Evolutionary conservation across 2,797 vertebrate genomes (phyloP).

Genomic region (Morus bassanus): DNA sequence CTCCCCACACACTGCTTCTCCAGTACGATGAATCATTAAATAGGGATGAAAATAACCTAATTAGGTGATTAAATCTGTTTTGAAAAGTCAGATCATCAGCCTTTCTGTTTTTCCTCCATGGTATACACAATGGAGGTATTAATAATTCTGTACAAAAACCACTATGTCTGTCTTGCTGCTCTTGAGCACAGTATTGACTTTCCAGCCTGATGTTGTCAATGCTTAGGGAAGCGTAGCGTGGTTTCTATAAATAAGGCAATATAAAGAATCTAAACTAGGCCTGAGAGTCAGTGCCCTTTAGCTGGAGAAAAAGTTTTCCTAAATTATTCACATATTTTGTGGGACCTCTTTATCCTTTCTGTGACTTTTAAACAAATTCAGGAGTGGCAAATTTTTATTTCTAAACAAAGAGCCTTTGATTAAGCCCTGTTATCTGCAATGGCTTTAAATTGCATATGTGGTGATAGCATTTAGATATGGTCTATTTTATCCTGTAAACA

Average conservation of each 20-base stretch:
- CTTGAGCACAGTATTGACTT: not conserved
- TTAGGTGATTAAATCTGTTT: not conserved
- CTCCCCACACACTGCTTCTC: not conserved
- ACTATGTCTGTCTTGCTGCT: accelerated
- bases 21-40: not conserved
- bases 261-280: not conserved
- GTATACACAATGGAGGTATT: not conserved
- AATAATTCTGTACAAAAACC: not conserved
- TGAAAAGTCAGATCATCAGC: not conserved
- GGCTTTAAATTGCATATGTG: not conserved
- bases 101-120: not conserved
- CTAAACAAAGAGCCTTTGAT: not conserved
- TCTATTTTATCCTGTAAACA: not conserved
- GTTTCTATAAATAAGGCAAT: not conserved
- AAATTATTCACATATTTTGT: not conserved
- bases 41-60: not conserved
- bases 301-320: not conserved
- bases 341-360: not conserved
- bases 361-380: not conserved
- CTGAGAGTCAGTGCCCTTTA: not conserved
- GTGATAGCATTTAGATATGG: not conserved
- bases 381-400: not conserved
- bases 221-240: accelerated
- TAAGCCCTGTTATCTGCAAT: not conserved
- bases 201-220: not conserved